Base-by-base conservation (phyloP, 2,113 vertebrate species). In the Chinchilla lanigera region DNA sequence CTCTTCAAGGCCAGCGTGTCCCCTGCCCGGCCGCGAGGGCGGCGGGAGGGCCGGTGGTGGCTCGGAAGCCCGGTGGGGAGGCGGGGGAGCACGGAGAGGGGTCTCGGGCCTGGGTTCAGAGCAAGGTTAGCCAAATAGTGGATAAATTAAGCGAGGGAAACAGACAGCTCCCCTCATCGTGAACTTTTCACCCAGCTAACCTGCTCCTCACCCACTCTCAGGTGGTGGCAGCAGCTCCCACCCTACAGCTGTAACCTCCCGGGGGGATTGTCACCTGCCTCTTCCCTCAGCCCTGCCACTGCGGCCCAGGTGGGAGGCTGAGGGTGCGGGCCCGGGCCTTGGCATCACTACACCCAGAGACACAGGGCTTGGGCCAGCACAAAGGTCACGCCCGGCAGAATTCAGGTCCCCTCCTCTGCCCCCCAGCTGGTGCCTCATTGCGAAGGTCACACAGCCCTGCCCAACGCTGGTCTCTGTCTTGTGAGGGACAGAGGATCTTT, bases 111-210 rank as follows among this genome's bases (percentile, higher is more conserved):
- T 98, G 99, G 98, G 99, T 99, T 99, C 99, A 99, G 99, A 99
- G 98, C 99, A 99, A 99, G 99, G 99, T 99, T 99, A 99, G 99
- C 99, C 99, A 99, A 99, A 99, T 99, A 99, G 98, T 98, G 98
- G 99, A 99, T 99, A 99, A 99, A 99, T 99, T 99, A 99, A 98
- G 98, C 97, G 84, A 98, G 98, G 98, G 98, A 98, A 99, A 99
- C 98, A 99, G 99, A 99, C 99, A 99, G 98, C 98, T 99, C 98
- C 98, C 98, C 99, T 98, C 98, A 81, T 97, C 50, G 98, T 99
- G 99, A 99, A 99, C 99, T 99, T 98, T 99, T 99, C 98, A 99
- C 99, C 98, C 98, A 98, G 98, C 98, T 97, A 99, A 98, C 98
- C 98, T 99, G 98, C 97, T 99, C 98, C 98, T 98, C 98, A 98